phyloP scores from a whole-genome alignment of 1,140 invertebrate species.

The Cotesia vestalis region DNA sequence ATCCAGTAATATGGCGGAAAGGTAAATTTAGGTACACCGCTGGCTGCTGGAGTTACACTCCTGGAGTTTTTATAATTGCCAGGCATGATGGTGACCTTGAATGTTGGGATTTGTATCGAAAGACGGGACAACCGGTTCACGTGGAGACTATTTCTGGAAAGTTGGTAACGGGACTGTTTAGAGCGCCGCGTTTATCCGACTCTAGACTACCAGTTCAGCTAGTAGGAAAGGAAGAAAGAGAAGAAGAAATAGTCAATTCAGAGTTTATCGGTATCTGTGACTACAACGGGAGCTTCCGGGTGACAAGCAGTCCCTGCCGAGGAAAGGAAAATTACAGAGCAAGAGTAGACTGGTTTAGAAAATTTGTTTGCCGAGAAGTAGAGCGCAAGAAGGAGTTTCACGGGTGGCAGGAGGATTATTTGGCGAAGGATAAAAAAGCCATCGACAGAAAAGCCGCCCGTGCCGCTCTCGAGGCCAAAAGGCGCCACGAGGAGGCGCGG shows the following conservation, averaged over 20 bases:
- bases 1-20: conserved; percentile 68
- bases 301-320: conserved; percentile 35
- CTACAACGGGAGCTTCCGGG: conserved; percentile 43
- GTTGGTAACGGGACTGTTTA: conserved; percentile 46
- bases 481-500: conserved; percentile 45
- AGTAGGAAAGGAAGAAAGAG: too few relatives aligned
- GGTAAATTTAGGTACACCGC: conserved; percentile 62
- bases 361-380: conserved; percentile 51
- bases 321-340: conserved; percentile 29
- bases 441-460: conserved; percentile 44
- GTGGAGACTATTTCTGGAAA: conserved; percentile 46
- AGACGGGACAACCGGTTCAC: conserved; percentile 44
- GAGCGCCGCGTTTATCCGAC: background rate
- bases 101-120: conserved; percentile 65
- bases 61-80: conserved; percentile 65
- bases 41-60: conserved; percentile 64
- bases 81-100: conserved; percentile 66
- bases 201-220: conserved; percentile 8
- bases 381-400: conserved; percentile 52
- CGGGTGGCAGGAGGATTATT: conserved; percentile 49
- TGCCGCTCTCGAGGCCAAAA: conserved; percentile 41
- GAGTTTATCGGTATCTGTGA: conserved; percentile 48
- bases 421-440: conserved; percentile 42
- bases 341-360: conserved; percentile 54
- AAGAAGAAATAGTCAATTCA: background rate